Conservation (phyloP, 2,113 vertebrate genomes). For the Phaethornis superciliosus region DNA sequence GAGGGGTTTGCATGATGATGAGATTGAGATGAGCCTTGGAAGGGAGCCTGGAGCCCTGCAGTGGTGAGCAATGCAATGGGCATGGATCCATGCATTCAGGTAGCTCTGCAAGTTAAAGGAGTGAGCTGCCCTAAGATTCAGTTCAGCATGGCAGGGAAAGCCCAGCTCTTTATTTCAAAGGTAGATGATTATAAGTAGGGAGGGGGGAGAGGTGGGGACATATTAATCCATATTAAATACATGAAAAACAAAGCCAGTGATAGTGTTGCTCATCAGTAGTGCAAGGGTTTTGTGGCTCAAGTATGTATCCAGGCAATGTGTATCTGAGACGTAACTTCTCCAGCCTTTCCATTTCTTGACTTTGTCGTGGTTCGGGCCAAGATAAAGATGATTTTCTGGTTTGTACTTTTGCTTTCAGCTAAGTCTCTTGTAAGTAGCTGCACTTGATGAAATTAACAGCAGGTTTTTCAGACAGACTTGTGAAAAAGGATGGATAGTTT, state of each 20-base stretch:
- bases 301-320: accelerated
- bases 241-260: not conserved
- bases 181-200: not conserved
- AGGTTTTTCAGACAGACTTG: too few relatives aligned
- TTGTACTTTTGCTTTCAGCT: too few relatives aligned
- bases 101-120: not conserved
- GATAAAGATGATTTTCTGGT: too few relatives aligned
- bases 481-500: too few relatives aligned
- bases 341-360: not conserved
- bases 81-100: accelerated
- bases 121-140: not conserved
- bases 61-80: not conserved
- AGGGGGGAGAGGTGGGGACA: too few relatives aligned
- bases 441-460: too few relatives aligned
- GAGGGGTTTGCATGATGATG: not conserved
- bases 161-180: not conserved
- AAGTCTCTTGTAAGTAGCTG: too few relatives aligned
- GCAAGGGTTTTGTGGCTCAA: not conserved
- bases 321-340: not conserved
- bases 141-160: accelerated
- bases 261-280: not conserved
- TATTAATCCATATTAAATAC: not conserved
- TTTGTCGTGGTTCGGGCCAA: too few relatives aligned
- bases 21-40: not conserved
- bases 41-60: not conserved